These are phyloP conservation scores for Menura novaehollandiae DNA, from an alignment of 2,113 vertebrate genomes.

Conservation along the genomic window DNA sequence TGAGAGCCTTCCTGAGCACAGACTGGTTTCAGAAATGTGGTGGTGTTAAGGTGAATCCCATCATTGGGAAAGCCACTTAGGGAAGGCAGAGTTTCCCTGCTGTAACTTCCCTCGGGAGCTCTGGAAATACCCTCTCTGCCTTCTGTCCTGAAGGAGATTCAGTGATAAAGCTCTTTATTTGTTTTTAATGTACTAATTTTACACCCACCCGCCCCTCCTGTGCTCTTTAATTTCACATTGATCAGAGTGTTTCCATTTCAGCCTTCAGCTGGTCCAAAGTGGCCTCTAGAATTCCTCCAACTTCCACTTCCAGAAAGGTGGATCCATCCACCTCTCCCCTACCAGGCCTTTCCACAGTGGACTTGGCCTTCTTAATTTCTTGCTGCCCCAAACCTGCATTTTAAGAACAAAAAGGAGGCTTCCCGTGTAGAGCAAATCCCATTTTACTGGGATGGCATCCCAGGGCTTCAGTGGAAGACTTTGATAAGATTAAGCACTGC, in stretches of 20 bases:
- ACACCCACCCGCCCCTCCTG: too few species aligned
- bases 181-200: background rate
- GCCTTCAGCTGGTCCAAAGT: background rate
- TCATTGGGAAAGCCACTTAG: rapidly evolving
- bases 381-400: background rate
- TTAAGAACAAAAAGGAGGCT: background rate
- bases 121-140: background rate
- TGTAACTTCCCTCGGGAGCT: rapidly evolving
- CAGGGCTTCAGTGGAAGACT: background rate
- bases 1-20: background rate
- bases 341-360: background rate
- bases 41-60: background rate
- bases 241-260: background rate
- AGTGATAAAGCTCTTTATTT: background rate
- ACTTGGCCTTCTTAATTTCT: background rate
- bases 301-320: background rate
- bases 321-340: background rate
- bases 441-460: background rate
- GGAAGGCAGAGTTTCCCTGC: background rate
- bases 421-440: background rate
- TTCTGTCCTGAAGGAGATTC: background rate
- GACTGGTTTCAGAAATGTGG: background rate
- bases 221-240: background rate
- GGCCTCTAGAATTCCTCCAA: background rate
- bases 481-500: background rate